Conservation (phyloP, 2,113 vertebrate genomes). For the Strigops habroptila region DNA sequence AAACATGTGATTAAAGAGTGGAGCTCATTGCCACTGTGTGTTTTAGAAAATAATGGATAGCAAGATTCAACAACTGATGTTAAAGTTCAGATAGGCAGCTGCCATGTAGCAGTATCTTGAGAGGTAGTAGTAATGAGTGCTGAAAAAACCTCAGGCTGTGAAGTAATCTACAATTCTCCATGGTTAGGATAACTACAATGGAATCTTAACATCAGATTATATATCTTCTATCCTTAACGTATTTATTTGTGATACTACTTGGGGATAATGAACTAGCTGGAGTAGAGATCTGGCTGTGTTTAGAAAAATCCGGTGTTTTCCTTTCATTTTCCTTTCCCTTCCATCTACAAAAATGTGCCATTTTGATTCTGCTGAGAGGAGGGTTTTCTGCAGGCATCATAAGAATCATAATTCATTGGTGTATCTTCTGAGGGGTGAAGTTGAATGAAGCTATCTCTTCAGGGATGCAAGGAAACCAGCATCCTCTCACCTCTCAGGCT, state of each 20-base stretch:
- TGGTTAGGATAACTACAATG: neutral
- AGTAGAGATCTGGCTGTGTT: neutral
- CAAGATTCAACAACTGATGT: neutral
- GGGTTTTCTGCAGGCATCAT: neutral
- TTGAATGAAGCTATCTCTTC: neutral
- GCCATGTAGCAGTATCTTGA: neutral
- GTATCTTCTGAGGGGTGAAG: neutral
- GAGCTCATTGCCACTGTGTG: neutral
- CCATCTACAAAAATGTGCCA: neutral
- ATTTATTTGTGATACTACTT: neutral
- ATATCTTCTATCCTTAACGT: neutral
- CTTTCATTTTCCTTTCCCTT: neutral
- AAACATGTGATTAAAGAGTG: neutral
- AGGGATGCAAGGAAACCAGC: neutral
- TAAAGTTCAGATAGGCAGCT: neutral
- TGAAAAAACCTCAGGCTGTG: neutral
- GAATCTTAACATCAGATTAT: neutral
- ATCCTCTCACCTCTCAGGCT: neutral
- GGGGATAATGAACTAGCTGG: neutral
- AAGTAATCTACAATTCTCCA: neutral
- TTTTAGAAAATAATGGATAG: neutral
- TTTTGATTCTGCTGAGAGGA: neutral
- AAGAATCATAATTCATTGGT: neutral
- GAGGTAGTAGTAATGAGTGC: neutral
- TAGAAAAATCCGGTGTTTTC: neutral